phyloP scores from a whole-genome alignment of 2,888 invertebrate species.

The Keiferia lycopersicella region DNA sequence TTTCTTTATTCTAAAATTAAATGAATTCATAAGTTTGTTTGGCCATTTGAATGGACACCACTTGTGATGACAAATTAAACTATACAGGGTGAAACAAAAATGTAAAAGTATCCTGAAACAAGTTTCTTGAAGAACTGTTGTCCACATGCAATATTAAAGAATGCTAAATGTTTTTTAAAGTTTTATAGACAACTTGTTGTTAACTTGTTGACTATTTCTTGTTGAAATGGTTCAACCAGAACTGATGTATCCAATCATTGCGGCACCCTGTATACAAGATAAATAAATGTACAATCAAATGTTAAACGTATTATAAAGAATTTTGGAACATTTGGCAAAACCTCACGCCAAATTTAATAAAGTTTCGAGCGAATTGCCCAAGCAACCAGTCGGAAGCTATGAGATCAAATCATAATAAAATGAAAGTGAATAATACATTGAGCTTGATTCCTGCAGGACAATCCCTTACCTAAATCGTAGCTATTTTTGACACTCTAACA shows the following conservation, averaged over 20 bases:
- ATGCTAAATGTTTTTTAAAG: not conserved
- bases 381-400: conserved; percentile 55
- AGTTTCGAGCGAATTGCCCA: conserved; percentile 39
- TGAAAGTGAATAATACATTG: conserved; percentile 24
- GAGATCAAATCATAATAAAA: conserved; percentile 64
- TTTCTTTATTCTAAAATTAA: conserved; percentile 43
- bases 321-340: conserved; percentile 18
- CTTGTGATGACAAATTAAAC: conserved; percentile 53
- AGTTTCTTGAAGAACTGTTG: not conserved
- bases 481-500: too few species aligned
- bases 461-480: too few species aligned
- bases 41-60: conserved; percentile 41
- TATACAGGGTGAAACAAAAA: not conserved
- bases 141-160: not conserved
- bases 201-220: not conserved
- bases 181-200: not conserved
- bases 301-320: conserved; percentile 13
- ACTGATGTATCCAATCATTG: not conserved
- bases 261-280: conserved; percentile 7
- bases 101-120: not conserved
- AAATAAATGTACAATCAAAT: conserved; percentile 19
- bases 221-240: not conserved
- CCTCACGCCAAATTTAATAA: conserved; percentile 18
- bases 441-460: too few species aligned
- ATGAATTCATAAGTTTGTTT: conserved; percentile 43